These are phyloP conservation scores for Hypomecis atomaria DNA, from an alignment of 2,888 invertebrate species.

Conservation along the genomic window DNA sequence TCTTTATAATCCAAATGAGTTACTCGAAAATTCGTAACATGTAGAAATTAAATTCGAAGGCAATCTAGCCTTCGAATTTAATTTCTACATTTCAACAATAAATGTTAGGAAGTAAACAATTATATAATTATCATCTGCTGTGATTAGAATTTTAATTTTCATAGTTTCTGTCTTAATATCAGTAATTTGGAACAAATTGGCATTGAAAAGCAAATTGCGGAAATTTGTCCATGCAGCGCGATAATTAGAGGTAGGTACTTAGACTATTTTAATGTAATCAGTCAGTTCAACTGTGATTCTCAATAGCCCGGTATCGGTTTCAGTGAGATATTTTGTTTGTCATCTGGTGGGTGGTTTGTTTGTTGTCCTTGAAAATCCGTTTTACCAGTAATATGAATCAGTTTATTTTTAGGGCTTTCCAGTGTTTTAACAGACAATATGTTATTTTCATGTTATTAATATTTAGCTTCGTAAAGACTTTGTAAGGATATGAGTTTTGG, in stretches of 20 bases:
- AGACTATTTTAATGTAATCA: conserved; percentile 19
- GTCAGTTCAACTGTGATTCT: conserved; percentile 24
- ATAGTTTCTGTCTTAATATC: conserved; percentile 14
- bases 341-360: conserved; percentile 41
- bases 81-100: no score
- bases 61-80: no score
- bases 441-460: no score
- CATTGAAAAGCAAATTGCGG: conserved; percentile 32
- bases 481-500: no score
- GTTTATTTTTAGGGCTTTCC: not conserved
- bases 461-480: no score
- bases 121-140: not conserved
- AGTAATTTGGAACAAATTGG: conserved; percentile 18
- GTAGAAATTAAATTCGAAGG: no score
- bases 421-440: not conserved
- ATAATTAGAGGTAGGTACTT: not conserved
- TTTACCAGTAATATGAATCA: conserved; percentile 15
- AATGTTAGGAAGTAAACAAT: not conserved
- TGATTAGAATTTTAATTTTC: conserved; percentile 2
- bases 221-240: conserved; percentile 31
- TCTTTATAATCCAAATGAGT: no score
- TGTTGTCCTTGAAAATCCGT: conserved; percentile 33
- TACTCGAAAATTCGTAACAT: no score
- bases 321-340: conserved; percentile 29
- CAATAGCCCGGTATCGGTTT: conserved; percentile 34